Evolutionary conservation across 2,888 invertebrate genomes (phyloP).

Genomic region (Punctoribates punctum): DNA sequence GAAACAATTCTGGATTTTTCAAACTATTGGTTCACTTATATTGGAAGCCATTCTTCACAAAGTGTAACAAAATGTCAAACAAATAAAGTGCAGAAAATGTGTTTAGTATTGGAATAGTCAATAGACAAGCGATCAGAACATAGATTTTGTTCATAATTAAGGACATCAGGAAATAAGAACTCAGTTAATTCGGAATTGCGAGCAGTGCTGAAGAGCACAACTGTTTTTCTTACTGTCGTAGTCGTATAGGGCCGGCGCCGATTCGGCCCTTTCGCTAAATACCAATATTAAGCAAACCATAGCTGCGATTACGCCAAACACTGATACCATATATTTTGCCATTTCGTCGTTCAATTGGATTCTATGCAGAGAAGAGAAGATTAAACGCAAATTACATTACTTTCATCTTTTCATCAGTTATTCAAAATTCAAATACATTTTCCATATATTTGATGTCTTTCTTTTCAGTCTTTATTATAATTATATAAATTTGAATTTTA

Average conservation of each 20-base stretch:
- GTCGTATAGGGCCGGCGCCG: constrained; percentile 41
- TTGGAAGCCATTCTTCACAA: neutral
- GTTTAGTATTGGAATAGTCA: too few relatives aligned
- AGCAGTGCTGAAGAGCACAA: neutral
- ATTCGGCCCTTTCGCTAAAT: constrained; percentile 28
- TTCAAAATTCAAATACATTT: too few relatives aligned
- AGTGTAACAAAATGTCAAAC: neutral
- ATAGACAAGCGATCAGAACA: too few relatives aligned
- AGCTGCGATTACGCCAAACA: constrained; percentile 11
- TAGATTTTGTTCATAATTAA: constrained; percentile 12
- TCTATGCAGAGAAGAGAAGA: neutral
- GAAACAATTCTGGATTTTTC: neutral
- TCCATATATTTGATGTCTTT: too few relatives aligned
- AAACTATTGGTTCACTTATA: neutral
- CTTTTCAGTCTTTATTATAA: neutral
- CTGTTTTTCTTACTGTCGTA: constrained; percentile 41
- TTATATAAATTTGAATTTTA: too few relatives aligned
- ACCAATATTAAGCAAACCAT: constrained; percentile 27
- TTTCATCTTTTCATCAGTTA: neutral
- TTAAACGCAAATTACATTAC: neutral
- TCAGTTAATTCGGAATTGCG: neutral
- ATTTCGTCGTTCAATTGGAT: neutral
- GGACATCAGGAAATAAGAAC: constrained; percentile 17
- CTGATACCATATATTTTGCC: constrained; percentile 23
- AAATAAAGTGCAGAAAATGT: neutral